Evolutionary conservation across 2,113 vertebrate genomes (phyloP).

Genomic region (Addax nasomaculatus): DNA sequence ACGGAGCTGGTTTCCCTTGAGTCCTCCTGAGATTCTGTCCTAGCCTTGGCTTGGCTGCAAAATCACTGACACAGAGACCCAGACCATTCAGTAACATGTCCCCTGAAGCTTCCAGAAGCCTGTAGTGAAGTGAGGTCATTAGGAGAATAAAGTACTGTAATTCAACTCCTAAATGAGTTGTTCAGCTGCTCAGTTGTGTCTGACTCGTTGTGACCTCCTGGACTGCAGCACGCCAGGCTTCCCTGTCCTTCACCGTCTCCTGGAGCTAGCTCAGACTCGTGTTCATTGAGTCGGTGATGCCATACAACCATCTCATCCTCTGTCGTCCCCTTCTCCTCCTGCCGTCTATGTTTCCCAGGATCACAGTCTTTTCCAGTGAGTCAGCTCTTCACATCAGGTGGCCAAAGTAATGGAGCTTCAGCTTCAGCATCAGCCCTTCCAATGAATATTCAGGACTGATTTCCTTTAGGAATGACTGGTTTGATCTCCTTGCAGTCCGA

Average conservation of each 20-base stretch:
- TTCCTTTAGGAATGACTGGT: background rate
- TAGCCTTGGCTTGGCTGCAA: background rate
- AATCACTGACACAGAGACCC: background rate
- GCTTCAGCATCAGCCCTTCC: background rate
- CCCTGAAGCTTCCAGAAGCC: background rate
- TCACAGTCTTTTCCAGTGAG: background rate
- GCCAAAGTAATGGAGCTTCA: background rate
- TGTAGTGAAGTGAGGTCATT: background rate
- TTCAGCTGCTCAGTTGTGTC: background rate
- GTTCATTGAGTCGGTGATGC: accelerated
- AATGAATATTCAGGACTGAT: background rate
- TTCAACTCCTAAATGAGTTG: background rate
- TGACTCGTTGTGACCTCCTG: background rate
- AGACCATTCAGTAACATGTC: background rate
- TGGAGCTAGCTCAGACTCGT: background rate
- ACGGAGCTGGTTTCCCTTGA: background rate
- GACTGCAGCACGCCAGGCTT: background rate
- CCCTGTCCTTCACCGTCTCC: background rate
- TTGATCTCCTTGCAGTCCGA: background rate
- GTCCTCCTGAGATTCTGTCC: background rate
- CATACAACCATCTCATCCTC: background rate
- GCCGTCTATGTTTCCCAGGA: background rate
- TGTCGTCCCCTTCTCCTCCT: background rate
- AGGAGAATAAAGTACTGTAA: background rate
- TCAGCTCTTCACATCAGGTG: background rate